A percentile compares a stretch with the other conserved stretches of the same genome.
These are phyloP conservation scores for Drosophila gunungcola DNA, from an alignment of 1,140 invertebrate genomes.

Conservation along the genomic window DNA sequence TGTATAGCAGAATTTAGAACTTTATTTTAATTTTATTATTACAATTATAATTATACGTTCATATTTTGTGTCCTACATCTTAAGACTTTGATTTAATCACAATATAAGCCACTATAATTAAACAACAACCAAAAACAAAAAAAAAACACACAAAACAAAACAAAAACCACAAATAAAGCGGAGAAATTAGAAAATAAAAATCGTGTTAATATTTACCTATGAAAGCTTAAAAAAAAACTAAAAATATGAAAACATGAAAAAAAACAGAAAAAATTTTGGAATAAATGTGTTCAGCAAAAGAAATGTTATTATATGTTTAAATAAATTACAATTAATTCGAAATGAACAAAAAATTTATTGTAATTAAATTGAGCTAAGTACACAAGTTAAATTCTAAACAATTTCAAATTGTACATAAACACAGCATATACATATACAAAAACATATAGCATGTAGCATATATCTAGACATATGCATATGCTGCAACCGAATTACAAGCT, in stretches of 20 bases:
- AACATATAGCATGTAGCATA: conserved; percentile 23
- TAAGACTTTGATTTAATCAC: conserved; percentile 56
- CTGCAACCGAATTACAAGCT: conserved; percentile 51
- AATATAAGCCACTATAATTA: conserved; percentile 52
- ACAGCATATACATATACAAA: conserved; percentile 24
- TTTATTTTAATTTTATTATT: conserved; percentile 28
- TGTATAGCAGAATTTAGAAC: conserved; percentile 41
- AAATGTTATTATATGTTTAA: conserved; percentile 84
- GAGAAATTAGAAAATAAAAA: conserved; percentile 37
- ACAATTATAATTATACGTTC: conserved; percentile 13
- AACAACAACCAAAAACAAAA: conserved; percentile 21
- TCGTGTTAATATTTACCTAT: conserved; percentile 50
- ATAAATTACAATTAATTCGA: conserved; percentile 59
- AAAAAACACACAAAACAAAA: conserved; percentile 15
- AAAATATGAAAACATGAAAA: conserved; percentile 24
- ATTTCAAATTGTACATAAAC: conserved; percentile 73
- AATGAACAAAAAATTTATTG: conserved; percentile 61
- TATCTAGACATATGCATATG: conserved; percentile 28
- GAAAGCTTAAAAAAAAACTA: conserved; percentile 41
- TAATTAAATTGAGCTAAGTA: conserved; percentile 70
- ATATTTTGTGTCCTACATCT: conserved; percentile 41
- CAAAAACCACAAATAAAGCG: conserved; percentile 23
- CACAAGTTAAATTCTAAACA: conserved; percentile 58
- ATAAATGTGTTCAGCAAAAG: conserved; percentile 84
- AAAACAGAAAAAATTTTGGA: conserved; percentile 71